Base-by-base conservation (phyloP, 2,888 invertebrate genomes). In the Axea sp. region DNA sequence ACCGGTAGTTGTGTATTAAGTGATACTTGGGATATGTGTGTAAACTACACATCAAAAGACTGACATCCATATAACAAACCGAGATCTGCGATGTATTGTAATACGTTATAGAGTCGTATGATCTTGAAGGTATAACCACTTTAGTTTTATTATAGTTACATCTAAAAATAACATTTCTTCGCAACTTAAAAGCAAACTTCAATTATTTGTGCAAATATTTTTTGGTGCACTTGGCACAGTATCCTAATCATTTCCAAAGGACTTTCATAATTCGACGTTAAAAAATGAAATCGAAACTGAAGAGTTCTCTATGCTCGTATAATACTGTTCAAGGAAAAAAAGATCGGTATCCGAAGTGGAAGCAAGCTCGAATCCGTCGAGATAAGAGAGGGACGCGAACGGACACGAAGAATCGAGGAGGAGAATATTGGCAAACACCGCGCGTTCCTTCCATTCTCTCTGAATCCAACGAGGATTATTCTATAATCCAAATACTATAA, bases 401-500 rank as follows among this genome's bases (percentile, higher is more conserved):
- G 4, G 28, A 17, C 17, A 41, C 28, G 41, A 41, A 31, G 41
- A 39, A 73, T 69, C 76, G 78, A 76, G 75, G 68, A 77, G 64
- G 78, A 81, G 80, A 79, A 82, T 86, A 83, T 84, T 81, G 83
- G 85, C 83, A 83, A 86, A 86, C 82, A 84, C 80, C 77, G 78
- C 77, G 67, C 74, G 78, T 77, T 80, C 75, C 67, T 68, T 78
- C 78, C 75, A 74, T 78, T 80, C 76, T 73, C 65, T 71, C 67
- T 76, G 76, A 81, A 78, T 81, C 76, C 77, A 64, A 75, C 68
- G 77, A 77, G 82, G 81, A 84, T 85, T 84, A 84, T 84, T 80
- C 80, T 76, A 82, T 85, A 85, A 85, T 85, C 85, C 82, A 82
- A 84, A 84, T 82, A 83, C 81, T 82, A 85, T 84, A 86, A 86